Conservation (phyloP, 2,797 vertebrate species). For the Myotis daubentonii region DNA sequence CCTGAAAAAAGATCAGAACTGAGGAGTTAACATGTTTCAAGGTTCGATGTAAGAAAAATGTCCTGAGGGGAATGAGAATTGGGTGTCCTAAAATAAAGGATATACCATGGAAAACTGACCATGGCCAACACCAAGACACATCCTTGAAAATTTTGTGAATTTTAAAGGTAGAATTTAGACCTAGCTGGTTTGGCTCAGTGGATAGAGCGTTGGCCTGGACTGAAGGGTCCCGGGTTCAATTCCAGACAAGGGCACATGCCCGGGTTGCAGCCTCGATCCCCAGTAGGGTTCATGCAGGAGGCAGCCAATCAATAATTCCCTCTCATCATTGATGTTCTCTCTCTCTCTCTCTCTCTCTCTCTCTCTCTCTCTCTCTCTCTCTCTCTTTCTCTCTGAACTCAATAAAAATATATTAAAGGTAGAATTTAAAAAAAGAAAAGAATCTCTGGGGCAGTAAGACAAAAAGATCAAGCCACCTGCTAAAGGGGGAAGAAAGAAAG, state of each 20-base stretch:
- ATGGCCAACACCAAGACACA: not conserved
- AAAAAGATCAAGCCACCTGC: not conserved
- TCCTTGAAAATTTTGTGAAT: not conserved
- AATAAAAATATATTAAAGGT: not conserved
- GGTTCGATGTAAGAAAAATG: not conserved
- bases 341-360: no score
- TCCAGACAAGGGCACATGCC: no score
- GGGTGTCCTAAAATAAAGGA: not conserved
- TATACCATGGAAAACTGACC: not conserved
- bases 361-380: no score
- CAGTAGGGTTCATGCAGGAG: no score
- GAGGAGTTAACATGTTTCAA: not conserved
- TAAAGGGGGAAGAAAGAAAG: not conserved
- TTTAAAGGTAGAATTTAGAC: not conserved
- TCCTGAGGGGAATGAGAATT: not conserved
- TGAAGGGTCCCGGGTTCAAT: no score
- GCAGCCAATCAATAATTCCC: no score
- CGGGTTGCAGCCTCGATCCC: no score
- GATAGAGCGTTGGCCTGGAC: no score
- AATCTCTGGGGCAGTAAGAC: not conserved
- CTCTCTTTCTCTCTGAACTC: no score
- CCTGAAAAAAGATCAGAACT: not conserved
- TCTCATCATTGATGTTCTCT: no score
- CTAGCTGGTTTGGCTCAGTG: no score
- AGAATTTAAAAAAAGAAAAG: not conserved